These are phyloP conservation scores for Corythornis vintsioides DNA, from an alignment of 2,113 vertebrate species.

Conservation along the genomic window DNA sequence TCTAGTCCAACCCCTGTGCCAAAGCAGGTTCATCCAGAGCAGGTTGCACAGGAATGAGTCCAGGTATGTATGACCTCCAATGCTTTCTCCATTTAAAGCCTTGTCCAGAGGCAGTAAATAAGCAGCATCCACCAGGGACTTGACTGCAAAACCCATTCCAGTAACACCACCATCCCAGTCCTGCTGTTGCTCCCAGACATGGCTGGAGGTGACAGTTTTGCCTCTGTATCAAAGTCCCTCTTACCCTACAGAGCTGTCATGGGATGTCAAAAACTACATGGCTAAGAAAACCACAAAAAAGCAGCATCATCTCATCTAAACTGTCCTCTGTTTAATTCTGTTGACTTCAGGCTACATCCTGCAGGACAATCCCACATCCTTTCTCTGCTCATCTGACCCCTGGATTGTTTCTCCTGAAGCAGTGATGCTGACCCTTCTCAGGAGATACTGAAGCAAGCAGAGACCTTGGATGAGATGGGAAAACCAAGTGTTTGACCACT, in stretches of 20 bases:
- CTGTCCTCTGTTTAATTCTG: background rate
- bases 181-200: background rate
- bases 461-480: background rate
- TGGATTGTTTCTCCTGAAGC: background rate
- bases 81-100: background rate
- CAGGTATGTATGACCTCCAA: background rate
- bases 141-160: background rate
- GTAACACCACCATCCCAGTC: background rate
- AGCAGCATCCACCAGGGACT: background rate
- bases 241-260: background rate
- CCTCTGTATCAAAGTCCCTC: background rate
- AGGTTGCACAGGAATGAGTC: too few relatives aligned
- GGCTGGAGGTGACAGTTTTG: background rate
- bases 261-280: background rate
- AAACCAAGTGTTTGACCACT: background rate
- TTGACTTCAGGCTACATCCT: background rate
- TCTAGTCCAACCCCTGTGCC: too few relatives aligned
- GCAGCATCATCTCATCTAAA: accelerated
- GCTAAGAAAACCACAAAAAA: background rate
- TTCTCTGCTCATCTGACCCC: background rate
- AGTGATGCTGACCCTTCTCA: accelerated
- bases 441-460: background rate
- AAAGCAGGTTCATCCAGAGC: too few relatives aligned
- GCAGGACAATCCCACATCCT: background rate
- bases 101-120: background rate